phyloP scores from a whole-genome alignment of 2,797 vertebrate genomes.

The Sorex maritimensis region DNA sequence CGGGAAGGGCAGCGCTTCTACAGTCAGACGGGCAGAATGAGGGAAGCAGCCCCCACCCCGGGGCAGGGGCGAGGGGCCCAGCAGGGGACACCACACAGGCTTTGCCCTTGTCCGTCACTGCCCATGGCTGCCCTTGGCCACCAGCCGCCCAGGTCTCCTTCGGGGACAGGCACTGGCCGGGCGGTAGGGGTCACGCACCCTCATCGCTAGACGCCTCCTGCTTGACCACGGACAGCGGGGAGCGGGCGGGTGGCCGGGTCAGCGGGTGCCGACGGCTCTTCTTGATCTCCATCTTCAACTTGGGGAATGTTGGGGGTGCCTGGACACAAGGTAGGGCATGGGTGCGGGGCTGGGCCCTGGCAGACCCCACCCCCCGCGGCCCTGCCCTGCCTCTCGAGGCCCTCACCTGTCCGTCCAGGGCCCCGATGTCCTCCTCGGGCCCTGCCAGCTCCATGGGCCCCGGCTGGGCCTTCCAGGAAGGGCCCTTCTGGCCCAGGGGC shows the following conservation, averaged over 20 bases:
- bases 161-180: neutral
- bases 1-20: constrained; percentile 93
- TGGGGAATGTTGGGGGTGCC: constrained; percentile 91
- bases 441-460: constrained; percentile 66
- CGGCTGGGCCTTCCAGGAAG: constrained; percentile 65
- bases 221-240: constrained; percentile 96
- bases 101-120: too few species aligned
- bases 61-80: neutral
- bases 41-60: neutral
- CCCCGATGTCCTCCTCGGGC: constrained; percentile 81
- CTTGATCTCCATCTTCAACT: constrained; percentile 96
- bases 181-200: constrained; percentile 89
- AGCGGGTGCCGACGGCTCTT: constrained; percentile 98
- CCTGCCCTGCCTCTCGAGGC: too few species aligned
- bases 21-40: neutral
- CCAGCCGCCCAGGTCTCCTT: too few species aligned
- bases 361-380: too few species aligned
- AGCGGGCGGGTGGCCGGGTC: constrained; percentile 95
- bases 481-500: constrained; percentile 90
- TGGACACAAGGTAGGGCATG: constrained; percentile 63
- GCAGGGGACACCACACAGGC: too few species aligned
- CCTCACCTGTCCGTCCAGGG: neutral
- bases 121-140: too few species aligned
- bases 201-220: constrained; percentile 95
- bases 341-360: neutral